phyloP scores from a whole-genome alignment of 2,888 invertebrate species.

The Archips xylosteana region DNA sequence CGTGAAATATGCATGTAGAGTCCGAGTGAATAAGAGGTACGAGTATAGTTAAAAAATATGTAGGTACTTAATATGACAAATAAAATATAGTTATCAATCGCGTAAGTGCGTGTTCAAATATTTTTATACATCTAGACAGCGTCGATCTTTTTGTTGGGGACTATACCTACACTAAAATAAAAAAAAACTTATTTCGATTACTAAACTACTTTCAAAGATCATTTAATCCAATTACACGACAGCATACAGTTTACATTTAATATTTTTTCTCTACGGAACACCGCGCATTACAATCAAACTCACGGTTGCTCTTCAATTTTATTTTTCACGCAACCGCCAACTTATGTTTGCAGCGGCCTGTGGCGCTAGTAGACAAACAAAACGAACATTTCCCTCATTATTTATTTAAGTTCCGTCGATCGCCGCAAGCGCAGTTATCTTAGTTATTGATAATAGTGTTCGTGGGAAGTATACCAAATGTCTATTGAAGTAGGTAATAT shows the following conservation, averaged over 20 bases:
- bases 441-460: constrained; percentile 63
- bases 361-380: constrained; percentile 41
- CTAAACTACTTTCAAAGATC: no score
- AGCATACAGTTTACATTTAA: background rate
- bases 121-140: no score
- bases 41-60: no score
- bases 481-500: constrained; percentile 64
- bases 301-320: background rate
- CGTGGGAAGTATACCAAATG: constrained; percentile 73
- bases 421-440: constrained; percentile 50
- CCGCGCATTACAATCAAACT: background rate
- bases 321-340: constrained; percentile 40
- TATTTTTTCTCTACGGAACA: background rate
- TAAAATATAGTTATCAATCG: no score
- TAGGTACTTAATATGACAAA: no score
- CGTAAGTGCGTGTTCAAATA: no score
- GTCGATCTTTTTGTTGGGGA: no score
- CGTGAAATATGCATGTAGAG: background rate
- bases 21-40: background rate
- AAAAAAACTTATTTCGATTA: background rate
- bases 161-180: no score
- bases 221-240: no score
- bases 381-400: constrained; percentile 31
- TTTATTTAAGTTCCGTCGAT: constrained; percentile 45
- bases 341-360: constrained; percentile 44